Conservation (phyloP, 2,888 invertebrate genomes). For the Eutolmus rufibarbis region DNA sequence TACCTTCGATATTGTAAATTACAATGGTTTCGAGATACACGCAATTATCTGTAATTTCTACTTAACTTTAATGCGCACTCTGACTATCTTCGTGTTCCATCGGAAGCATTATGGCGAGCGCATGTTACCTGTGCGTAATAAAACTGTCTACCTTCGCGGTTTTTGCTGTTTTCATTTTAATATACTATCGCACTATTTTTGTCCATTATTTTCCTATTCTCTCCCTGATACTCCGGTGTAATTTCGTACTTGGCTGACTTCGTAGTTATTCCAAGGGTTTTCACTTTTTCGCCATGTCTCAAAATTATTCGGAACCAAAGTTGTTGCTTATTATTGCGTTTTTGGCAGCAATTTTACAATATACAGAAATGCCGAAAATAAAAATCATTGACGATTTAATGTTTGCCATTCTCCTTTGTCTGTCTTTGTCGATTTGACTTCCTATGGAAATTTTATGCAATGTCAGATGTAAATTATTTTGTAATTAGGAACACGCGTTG, state of each 20-base stretch:
- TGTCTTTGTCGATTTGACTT: neutral
- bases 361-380: neutral
- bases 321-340: neutral
- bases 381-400: neutral
- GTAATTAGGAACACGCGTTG: neutral
- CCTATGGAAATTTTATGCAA: neutral
- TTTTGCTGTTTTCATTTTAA: neutral
- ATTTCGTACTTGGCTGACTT: constrained; percentile 21
- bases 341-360: neutral
- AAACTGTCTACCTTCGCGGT: neutral
- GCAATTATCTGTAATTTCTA: neutral
- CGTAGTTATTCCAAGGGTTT: neutral
- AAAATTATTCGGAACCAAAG: neutral
- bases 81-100: neutral
- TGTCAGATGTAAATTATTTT: neutral
- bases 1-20: neutral
- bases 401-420: neutral
- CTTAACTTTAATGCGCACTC: neutral
- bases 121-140: neutral
- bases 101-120: neutral
- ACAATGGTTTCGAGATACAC: neutral
- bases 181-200: neutral
- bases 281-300: neutral
- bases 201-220: neutral
- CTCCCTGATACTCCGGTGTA: neutral